phyloP scores from a whole-genome alignment of 2,888 invertebrate species.

The Eremobia ochroleuca region DNA sequence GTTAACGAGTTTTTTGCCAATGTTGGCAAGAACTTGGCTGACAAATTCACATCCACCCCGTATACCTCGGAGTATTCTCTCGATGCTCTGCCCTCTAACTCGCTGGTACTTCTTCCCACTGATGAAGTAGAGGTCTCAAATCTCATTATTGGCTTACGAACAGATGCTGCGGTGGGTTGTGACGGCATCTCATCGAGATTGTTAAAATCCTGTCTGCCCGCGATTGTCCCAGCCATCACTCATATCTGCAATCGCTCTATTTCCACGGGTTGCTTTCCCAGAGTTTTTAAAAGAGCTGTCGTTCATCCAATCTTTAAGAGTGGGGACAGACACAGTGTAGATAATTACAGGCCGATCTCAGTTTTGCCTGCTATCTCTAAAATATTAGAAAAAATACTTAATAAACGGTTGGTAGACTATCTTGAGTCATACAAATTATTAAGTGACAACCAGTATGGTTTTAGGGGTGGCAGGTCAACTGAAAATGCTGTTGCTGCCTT shows the following conservation, averaged over 20 bases:
- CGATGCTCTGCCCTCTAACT: background rate
- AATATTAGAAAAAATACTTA: background rate
- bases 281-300: conserved; percentile 4
- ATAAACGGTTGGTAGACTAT: background rate
- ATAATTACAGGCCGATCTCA: background rate
- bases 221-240: background rate
- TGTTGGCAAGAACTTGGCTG: no score
- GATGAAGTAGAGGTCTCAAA: conserved; percentile 18
- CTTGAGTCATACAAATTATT: conserved; percentile 9
- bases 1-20: no score
- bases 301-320: conserved; percentile 4
- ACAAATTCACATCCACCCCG: background rate
- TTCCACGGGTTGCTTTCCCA: conserved; percentile 3
- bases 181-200: conserved; percentile 11
- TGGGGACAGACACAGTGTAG: background rate
- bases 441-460: conserved; percentile 8
- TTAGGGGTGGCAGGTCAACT: conserved; percentile 9
- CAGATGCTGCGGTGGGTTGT: conserved; percentile 18
- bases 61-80: background rate
- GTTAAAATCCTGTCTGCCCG: conserved; percentile 1
- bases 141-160: conserved; percentile 4
- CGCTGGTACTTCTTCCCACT: conserved; percentile 7
- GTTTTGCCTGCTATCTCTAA: background rate
- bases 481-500: conserved; percentile 6
- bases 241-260: conserved; percentile 10